phyloP scores from a whole-genome alignment of 2,113 vertebrate genomes.

The Psophia crepitans region DNA sequence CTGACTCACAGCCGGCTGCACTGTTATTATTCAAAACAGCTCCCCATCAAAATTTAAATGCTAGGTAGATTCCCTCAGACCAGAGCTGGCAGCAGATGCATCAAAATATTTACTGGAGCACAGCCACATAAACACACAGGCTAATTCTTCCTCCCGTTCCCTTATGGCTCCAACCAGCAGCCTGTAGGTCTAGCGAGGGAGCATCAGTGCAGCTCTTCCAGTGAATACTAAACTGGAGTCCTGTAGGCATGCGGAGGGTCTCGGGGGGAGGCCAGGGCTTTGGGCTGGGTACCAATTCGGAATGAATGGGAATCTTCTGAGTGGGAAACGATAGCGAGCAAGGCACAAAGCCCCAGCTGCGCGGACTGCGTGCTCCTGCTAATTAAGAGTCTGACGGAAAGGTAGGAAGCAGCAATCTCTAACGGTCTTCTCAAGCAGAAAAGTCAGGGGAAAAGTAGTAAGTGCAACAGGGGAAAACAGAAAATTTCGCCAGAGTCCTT shows the following conservation, averaged over 20 bases:
- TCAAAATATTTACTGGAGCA: conserved; percentile 71
- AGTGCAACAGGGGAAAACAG: background rate
- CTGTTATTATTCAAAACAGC: conserved; percentile 70
- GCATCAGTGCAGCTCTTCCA: conserved; percentile 47
- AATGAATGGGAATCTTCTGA: conserved; percentile 68
- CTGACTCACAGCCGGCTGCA: conserved; percentile 73
- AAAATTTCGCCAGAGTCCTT: background rate
- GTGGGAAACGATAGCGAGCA: conserved; percentile 19
- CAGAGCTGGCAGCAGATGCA: conserved; percentile 63
- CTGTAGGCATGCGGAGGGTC: conserved; percentile 44
- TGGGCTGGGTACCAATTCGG: conserved; percentile 60
- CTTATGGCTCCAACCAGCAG: conserved; percentile 66
- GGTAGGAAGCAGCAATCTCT: conserved; percentile 15
- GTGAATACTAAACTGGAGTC: conserved; percentile 50
- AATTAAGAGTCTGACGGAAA: conserved; percentile 47
- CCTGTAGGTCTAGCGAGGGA: conserved; percentile 62
- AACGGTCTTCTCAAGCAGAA: background rate
- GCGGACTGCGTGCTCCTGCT: background rate
- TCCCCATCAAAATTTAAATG: conserved; percentile 69
- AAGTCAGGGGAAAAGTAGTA: background rate
- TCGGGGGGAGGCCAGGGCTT: conserved; percentile 8
- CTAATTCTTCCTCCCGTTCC: conserved; percentile 58
- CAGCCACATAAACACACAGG: conserved; percentile 67
- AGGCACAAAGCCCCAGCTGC: conserved; percentile 56
- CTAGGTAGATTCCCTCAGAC: conserved; percentile 67